phyloP scores from a whole-genome alignment of 1,140 invertebrate species.

The Halotydeus destructor region DNA sequence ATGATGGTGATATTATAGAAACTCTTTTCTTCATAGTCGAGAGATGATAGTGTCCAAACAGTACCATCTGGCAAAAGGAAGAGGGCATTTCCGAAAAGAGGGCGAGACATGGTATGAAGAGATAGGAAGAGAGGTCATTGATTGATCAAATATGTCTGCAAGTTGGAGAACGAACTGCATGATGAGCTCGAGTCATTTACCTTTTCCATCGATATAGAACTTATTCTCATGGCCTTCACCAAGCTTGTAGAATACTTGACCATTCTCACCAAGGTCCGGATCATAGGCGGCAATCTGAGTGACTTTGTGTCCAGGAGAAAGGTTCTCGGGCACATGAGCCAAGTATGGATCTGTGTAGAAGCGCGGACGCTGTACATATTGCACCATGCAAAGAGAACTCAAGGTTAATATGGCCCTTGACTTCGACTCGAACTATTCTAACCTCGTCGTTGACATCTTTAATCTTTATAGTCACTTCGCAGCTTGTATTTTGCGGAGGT shows the following conservation, averaged over 20 bases:
- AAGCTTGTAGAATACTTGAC: constrained; percentile 21
- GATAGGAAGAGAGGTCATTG: neutral
- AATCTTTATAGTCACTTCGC: constrained; percentile 53
- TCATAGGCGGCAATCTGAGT: constrained; percentile 22
- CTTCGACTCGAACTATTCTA: no score
- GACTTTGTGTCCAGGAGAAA: constrained; percentile 22
- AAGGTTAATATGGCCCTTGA: no score
- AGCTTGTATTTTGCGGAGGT: constrained; percentile 37
- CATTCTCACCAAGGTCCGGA: constrained; percentile 21
- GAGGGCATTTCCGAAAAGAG: neutral
- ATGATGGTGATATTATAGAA: constrained; percentile 51
- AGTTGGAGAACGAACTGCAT: neutral
- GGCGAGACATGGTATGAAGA: neutral
- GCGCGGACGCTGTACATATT: constrained; percentile 32
- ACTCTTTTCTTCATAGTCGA: constrained; percentile 45
- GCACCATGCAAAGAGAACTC: no score
- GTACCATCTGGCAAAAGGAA: constrained; percentile 35
- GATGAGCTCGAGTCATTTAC: constrained; percentile 2
- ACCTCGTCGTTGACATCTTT: constrained; percentile 42
- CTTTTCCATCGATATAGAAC: constrained; percentile 22
- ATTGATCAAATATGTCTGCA: neutral
- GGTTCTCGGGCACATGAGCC: constrained; percentile 26
- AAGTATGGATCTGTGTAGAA: constrained; percentile 26
- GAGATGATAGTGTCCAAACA: constrained; percentile 43
- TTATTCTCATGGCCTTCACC: constrained; percentile 21